Evolutionary conservation across 2,113 vertebrate species (phyloP).

Genomic region (Etheostoma spectabile): DNA sequence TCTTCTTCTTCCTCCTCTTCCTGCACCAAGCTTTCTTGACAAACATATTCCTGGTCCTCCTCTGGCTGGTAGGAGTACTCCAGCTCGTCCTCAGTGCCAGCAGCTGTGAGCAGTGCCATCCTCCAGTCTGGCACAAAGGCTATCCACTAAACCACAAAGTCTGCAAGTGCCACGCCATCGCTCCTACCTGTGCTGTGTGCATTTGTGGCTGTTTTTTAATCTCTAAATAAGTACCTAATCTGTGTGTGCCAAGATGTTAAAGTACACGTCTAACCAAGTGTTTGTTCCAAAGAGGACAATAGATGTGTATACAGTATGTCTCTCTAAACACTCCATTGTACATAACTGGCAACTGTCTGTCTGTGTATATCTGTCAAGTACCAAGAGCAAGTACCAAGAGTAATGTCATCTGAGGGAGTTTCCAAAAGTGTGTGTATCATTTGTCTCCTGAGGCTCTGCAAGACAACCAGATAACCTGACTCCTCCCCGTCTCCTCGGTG

Average conservation of each 20-base stretch:
- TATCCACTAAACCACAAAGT: slow-evolving; percentile 26
- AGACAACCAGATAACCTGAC: slow-evolving; percentile 44
- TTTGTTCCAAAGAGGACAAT: not conserved
- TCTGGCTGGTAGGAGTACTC: slow-evolving; percentile 32
- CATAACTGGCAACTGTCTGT: slow-evolving; percentile 6
- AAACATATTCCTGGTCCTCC: slow-evolving; percentile 55
- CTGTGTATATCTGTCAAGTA: slow-evolving; percentile 1
- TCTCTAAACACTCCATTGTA: slow-evolving; percentile 35
- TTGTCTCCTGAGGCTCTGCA: slow-evolving; percentile 32
- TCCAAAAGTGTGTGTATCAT: slow-evolving; percentile 51
- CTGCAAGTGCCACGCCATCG: slow-evolving; percentile 45
- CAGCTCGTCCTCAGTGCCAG: slow-evolving; percentile 44
- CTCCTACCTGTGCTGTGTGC: slow-evolving; percentile 22
- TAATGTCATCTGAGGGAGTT: slow-evolving; percentile 24
- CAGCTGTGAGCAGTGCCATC: slow-evolving; percentile 63
- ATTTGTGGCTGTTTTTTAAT: slow-evolving; percentile 4
- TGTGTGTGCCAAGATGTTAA: slow-evolving; percentile 6
- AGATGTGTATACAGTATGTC: not conserved
- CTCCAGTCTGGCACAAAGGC: slow-evolving; percentile 8
- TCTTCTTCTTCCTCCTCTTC: slow-evolving; percentile 51
- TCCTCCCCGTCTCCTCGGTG: slow-evolving; percentile 65
- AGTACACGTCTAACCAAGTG: not conserved
- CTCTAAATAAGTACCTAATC: slow-evolving; percentile 11
- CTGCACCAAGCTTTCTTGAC: slow-evolving; percentile 37
- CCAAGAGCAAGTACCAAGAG: not conserved